These are phyloP conservation scores for Drosophila affinis DNA, from an alignment of 2,888 invertebrate species.

Conservation along the genomic window DNA sequence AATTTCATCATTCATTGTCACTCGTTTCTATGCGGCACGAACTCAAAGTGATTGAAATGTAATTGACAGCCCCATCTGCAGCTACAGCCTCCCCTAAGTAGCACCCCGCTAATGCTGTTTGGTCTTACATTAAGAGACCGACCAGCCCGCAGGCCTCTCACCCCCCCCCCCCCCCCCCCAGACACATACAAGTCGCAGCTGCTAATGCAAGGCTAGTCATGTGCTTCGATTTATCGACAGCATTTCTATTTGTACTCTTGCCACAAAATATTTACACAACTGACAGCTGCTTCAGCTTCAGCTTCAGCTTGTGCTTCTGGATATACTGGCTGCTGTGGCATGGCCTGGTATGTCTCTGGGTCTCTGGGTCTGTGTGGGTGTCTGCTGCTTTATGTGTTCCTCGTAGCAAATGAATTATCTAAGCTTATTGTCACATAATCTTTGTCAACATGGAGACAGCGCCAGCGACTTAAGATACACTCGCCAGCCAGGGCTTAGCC, in stretches of 20 bases:
- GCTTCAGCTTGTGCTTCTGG: slow-evolving; percentile 37
- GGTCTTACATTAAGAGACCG: slow-evolving; percentile 5
- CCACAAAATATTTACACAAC: slow-evolving; percentile 77
- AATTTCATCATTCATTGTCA: slow-evolving; percentile 22
- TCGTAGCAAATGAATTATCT: slow-evolving; percentile 58
- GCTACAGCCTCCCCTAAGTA: slow-evolving; percentile 19
- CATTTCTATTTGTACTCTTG: slow-evolving; percentile 71
- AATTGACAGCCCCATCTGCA: slow-evolving; percentile 32
- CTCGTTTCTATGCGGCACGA: slow-evolving; percentile 33
- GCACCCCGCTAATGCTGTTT: slow-evolving; percentile 5
- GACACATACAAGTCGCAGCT: slow-evolving; percentile 56
- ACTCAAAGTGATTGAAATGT: slow-evolving; percentile 45
- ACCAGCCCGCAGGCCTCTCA: not conserved
- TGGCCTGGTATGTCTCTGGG: not conserved
- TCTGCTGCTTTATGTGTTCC: slow-evolving; percentile 24
- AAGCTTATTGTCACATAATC: slow-evolving; percentile 76
- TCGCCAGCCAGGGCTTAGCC: slow-evolving; percentile 29
- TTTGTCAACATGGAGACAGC: slow-evolving; percentile 53
- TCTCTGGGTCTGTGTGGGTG: slow-evolving; percentile 4
- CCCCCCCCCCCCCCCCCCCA: not conserved
- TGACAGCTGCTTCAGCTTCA: slow-evolving; percentile 61
- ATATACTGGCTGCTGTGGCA: too few species aligned
- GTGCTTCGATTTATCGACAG: slow-evolving; percentile 75
- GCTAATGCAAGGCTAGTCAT: slow-evolving; percentile 67
- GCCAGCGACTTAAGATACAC: slow-evolving; percentile 25